A percentile compares a stretch with the other conserved stretches of the same genome.
Evolutionary conservation across 1,140 invertebrate genomes (phyloP).

Genomic region (Musca domestica): DNA sequence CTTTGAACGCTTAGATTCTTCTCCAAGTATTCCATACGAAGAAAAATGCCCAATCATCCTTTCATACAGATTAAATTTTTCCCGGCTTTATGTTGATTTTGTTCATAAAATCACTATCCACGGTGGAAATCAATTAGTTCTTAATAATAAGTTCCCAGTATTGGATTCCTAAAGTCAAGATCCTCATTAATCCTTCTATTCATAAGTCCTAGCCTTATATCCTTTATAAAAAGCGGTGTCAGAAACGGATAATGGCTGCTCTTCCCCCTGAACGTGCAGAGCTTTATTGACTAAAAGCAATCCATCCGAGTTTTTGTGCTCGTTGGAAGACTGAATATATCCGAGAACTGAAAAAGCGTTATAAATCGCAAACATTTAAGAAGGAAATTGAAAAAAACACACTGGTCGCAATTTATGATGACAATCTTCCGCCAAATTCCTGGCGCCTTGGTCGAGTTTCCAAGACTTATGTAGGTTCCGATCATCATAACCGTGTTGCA

Average conservation of each 20-base stretch:
- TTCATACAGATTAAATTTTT: no score
- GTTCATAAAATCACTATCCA: no score
- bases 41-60: no score
- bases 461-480: background rate
- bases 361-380: background rate
- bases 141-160: conserved; percentile 9
- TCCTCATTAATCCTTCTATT: background rate
- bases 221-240: background rate
- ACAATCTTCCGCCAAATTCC: no score
- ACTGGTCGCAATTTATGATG: no score
- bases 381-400: background rate
- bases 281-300: background rate
- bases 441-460: background rate
- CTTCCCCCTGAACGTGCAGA: conserved; percentile 31
- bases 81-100: no score
- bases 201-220: background rate
- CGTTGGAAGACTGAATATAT: background rate
- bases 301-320: background rate
- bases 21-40: no score
- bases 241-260: no score
- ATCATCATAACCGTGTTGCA: background rate
- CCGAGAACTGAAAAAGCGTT: background rate
- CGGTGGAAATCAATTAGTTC: background rate
- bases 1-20: no score
- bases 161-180: no score